Base-by-base conservation (phyloP, 2,888 invertebrate genomes). In the Lasius fuliginosus region DNA sequence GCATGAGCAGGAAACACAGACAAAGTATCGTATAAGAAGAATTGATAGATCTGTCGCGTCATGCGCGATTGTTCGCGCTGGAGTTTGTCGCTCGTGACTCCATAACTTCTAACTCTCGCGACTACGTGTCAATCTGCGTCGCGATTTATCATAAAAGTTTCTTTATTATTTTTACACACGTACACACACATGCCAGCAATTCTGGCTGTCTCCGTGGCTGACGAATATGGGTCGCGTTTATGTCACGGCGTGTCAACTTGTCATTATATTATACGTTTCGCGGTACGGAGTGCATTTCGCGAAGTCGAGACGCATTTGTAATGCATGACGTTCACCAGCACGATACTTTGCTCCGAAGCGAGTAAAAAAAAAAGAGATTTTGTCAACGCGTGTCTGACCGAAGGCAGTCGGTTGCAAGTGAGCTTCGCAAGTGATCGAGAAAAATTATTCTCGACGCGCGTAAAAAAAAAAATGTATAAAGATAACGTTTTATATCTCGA, bases 201-300 rank as follows among this genome's bases (percentile, higher is more conserved):
- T 58, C 77, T 18, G 33, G 23, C 23, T 64, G 65, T 56, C 69
- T 77, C 36, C 40, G 30, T n/a, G 56, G 23, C 56, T 69, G 77
- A 77, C 69, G 69, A 77, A 77, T 77, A 69, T 77, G n/a, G 77
- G 69, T 77, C 77, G 69, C 77, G 56, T 77, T 77, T 77, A 77
- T 77, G 77, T 77, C 77, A 77, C 77, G 46, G 77, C 56, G 69
- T 69, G 77, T 77, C 77, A 77, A 56, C 56, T 69, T 69, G 69
- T 77, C 69, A 69, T 77, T 77, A 69, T 69, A 69, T 77, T 77
- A 56, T 56, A 53, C 76, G 76, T 76, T 76, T 77, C 76, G 69
- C 77, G 42, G 42, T 56, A 77, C 36, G 12, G 53, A 77, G 77
- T 69, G 77, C 77, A 69, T 77, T 77, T 77, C 56, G 42, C 77